These are phyloP conservation scores for Deilephila elpenor DNA, from an alignment of 2,888 invertebrate species.

Conservation along the genomic window DNA sequence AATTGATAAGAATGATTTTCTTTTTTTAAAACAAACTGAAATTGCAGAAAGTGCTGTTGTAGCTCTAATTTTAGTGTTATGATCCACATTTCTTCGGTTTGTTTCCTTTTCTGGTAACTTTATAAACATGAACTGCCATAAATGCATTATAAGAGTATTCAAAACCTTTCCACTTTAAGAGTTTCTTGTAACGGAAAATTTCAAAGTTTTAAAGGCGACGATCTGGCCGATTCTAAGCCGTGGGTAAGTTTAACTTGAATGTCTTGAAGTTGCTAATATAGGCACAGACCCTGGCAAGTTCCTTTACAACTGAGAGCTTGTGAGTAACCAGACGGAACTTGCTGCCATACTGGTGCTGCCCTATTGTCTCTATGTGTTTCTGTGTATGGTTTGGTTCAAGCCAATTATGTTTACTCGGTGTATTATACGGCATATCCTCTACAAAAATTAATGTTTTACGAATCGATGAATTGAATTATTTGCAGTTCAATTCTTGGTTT, in stretches of 20 bases:
- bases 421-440: too few relatives aligned
- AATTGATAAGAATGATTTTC: too few relatives aligned
- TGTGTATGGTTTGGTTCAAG: not conserved
- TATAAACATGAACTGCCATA: not conserved
- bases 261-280: constrained; percentile 50
- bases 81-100: constrained; percentile 4
- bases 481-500: too few relatives aligned
- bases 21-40: too few relatives aligned
- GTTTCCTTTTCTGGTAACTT: not conserved
- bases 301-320: constrained; percentile 47
- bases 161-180: constrained; percentile 30
- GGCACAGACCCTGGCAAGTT: constrained; percentile 43
- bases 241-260: constrained; percentile 29
- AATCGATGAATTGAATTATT: too few relatives aligned
- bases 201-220: constrained; percentile 36
- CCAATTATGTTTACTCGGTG: too few relatives aligned
- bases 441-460: too few relatives aligned
- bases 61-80: too few relatives aligned
- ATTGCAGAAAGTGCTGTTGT: too few relatives aligned
- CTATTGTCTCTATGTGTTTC: not conserved
- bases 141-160: not conserved
- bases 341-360: constrained; percentile 35
- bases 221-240: constrained; percentile 27
- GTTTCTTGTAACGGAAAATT: constrained; percentile 40
- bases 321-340: constrained; percentile 46